These are phyloP conservation scores for Pagetopsis macropterus DNA, from an alignment of 2,797 vertebrate genomes.

Conservation along the genomic window DNA sequence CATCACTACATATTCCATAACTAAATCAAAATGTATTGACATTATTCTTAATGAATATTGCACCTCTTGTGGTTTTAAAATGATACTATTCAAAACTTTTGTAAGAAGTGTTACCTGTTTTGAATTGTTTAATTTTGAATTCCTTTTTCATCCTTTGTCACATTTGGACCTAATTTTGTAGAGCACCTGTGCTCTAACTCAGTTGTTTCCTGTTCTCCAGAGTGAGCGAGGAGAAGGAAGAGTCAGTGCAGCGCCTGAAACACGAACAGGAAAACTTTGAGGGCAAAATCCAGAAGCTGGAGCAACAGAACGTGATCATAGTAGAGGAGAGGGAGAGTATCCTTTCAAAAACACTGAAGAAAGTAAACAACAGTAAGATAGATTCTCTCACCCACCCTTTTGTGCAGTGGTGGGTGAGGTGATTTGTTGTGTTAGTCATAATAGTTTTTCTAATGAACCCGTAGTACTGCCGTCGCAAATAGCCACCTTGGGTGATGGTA, in stretches of 20 bases:
- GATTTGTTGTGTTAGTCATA: conserved; percentile 2
- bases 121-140: not conserved
- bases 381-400: not conserved
- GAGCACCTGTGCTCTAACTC: not conserved
- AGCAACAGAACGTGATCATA: conserved; percentile 92
- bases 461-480: not conserved
- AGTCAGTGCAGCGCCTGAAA: conserved; percentile 90
- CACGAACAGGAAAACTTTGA: conserved; percentile 93
- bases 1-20: too few species aligned
- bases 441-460: not conserved
- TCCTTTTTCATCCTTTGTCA: not conserved
- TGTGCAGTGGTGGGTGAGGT: not conserved
- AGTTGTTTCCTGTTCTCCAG: conserved; percentile 70
- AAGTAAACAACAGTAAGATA: not conserved
- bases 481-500: not conserved
- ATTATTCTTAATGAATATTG: too few species aligned
- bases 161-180: not conserved
- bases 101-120: conserved; percentile 1
- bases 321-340: conserved; percentile 95
- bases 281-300: conserved; percentile 92
- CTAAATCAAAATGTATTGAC: too few species aligned
- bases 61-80: too few species aligned
- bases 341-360: conserved; percentile 74
- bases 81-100: too few species aligned
- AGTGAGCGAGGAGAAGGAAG: conserved; percentile 96